These are phyloP conservation scores for Panzeria rudis DNA, from an alignment of 2,888 invertebrate species.

Conservation along the genomic window DNA sequence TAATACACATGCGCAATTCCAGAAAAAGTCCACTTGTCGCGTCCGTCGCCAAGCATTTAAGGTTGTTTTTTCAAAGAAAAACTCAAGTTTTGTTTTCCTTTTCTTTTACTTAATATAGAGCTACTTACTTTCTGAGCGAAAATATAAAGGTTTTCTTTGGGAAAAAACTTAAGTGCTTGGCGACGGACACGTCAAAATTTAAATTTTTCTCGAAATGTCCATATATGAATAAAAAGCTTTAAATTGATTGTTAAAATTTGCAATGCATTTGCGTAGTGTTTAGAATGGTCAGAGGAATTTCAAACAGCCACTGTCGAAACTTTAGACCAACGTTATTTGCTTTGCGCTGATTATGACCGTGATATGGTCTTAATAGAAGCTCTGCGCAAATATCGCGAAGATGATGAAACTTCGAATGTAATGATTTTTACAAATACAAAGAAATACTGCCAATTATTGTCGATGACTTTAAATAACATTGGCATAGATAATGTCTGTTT, in stretches of 20 bases:
- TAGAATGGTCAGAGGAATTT: conserved; percentile 88
- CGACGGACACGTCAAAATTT: too few relatives aligned
- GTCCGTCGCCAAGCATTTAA: too few relatives aligned
- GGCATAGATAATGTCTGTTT: conserved; percentile 95
- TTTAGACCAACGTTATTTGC: conserved; percentile 94
- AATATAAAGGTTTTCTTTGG: too few relatives aligned
- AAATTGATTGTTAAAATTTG: conserved; percentile 15
- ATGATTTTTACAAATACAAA: conserved; percentile 98
- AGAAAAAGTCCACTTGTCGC: too few relatives aligned
- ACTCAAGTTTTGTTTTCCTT: too few relatives aligned
- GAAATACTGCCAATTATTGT: conserved; percentile 96
- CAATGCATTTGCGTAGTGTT: conserved; percentile 75
- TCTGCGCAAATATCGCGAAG: conserved; percentile 89
- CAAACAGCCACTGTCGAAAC: conserved; percentile 93
- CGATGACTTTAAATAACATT: conserved; percentile 93
- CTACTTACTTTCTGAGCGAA: too few relatives aligned
- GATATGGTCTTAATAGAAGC: conserved; percentile 96
- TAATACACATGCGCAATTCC: too few relatives aligned
- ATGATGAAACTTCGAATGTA: conserved; percentile 91
- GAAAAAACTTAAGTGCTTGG: too few relatives aligned
- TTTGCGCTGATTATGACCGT: conserved; percentile 95
- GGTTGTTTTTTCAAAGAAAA: too few relatives aligned
- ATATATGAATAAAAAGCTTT: not conserved
- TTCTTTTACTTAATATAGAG: too few relatives aligned
- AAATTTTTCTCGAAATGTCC: too few relatives aligned